Percentiles rank a stretch among this genome's conserved stretches.
These are phyloP conservation scores for Drosophila pallidifrons DNA, from an alignment of 1,140 invertebrate species.

Conservation along the genomic window DNA sequence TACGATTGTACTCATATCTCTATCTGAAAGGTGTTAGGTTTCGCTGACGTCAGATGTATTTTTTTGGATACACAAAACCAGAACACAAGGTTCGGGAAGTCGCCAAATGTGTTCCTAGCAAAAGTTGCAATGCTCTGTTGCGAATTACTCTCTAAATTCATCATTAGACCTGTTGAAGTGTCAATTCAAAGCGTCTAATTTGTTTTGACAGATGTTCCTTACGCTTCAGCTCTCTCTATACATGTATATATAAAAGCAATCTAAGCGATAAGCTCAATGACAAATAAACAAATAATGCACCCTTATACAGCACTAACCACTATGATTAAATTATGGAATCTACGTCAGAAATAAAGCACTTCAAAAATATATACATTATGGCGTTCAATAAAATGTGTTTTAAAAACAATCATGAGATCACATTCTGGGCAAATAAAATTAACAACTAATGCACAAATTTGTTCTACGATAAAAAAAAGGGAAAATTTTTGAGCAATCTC, in stretches of 20 bases:
- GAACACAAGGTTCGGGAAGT: conserved; percentile 20
- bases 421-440: neutral
- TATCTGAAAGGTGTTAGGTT: conserved; percentile 51
- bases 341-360: conserved; percentile 23
- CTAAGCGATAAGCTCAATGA: conserved; percentile 33
- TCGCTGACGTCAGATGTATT: conserved; percentile 44
- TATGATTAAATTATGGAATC: conserved; percentile 8
- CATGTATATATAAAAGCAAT: neutral
- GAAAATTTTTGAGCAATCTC: neutral
- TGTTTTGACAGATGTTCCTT: neutral
- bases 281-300: conserved; percentile 11
- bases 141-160: neutral
- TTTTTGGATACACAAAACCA: conserved; percentile 10
- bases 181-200: neutral
- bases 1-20: conserved; percentile 45
- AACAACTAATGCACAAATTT: neutral
- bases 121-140: neutral
- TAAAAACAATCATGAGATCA: conserved; percentile 8
- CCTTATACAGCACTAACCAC: conserved; percentile 23
- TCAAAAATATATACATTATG: neutral
- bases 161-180: neutral
- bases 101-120: neutral
- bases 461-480: neutral
- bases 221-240: neutral
- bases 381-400: neutral